Evolutionary conservation across 1,140 invertebrate species (phyloP), one percentile per base, ranked within the genome.

Genomic region (Venustaconcha ellipsiformis): DNA sequence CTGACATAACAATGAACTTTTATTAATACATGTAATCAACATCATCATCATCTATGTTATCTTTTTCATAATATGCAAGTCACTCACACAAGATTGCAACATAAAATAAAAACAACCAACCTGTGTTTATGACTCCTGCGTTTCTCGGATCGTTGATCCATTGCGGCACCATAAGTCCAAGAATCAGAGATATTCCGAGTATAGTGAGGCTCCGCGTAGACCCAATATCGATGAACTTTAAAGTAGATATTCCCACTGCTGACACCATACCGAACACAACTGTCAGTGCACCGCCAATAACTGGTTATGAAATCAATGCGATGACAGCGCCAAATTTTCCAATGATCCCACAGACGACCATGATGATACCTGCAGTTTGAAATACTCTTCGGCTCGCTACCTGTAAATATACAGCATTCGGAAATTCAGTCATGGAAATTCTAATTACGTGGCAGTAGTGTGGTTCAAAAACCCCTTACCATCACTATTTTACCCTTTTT

Each of bases 111-210:
- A 2, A 30, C 26, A 30, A 30, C 26, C 1, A 30, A 60, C 59
- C 59, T 60, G 59, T 60, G 59, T 5, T 1, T 17, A 60, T 60
- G 59, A 2, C 59, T 17, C 20, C 59, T 60, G 59, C 2, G 20
- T 60, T 60, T 60, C 20, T 20, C 20, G 59, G 59, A 60, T 60
- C 59, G 59, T 60, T 1, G 2, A 79, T 58, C 94, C 94, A 96
- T 76, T 94, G 92, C 0, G 94, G 94, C 58, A 96, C 85, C 8
- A 94, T 91, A 88, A 96, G 85, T 14, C 94, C 94, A 80, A 96
- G 95, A 86, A 96, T 96, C 62, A 96, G 92, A 15, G 95, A 95
- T 80, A 96, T 93, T 18, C 95, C 95, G 17, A 96, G 91, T 67
- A 96, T 95, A 85, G 96, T 96, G 11, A 96, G 89, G 90, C 96